Evolutionary conservation across 2,797 vertebrate genomes (phyloP).

Genomic region (Pseudochirops cupreus): DNA sequence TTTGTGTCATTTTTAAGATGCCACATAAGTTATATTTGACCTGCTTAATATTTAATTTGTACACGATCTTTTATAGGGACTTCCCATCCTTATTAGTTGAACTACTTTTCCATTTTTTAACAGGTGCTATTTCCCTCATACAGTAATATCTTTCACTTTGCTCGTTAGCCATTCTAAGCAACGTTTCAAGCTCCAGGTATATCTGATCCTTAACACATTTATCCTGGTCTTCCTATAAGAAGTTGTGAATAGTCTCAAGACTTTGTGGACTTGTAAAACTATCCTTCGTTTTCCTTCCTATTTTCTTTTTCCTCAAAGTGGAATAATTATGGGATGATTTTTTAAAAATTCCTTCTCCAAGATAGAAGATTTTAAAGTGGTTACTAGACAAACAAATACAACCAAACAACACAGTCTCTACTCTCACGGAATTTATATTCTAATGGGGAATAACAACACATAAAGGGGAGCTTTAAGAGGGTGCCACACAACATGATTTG

Average conservation of each 20-base stretch:
- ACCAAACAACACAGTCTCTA: background rate
- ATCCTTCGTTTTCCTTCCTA: background rate
- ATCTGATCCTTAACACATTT: background rate
- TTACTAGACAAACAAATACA: background rate
- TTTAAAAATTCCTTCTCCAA: background rate
- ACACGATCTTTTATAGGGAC: background rate
- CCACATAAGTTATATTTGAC: background rate
- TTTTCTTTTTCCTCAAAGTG: slow-evolving; percentile 21
- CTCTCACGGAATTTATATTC: too few relatives aligned
- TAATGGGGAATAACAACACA: background rate
- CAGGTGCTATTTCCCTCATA: background rate
- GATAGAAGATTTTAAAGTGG: background rate
- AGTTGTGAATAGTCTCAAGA: background rate
- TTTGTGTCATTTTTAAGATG: background rate
- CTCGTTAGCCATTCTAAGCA: background rate
- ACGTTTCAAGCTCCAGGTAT: background rate
- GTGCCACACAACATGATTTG: too few relatives aligned
- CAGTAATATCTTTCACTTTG: slow-evolving; percentile 40
- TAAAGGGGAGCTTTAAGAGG: background rate
- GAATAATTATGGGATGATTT: slow-evolving; percentile 15
- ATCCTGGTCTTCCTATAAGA: background rate
- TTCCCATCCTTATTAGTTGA: background rate
- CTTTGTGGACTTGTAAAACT: background rate
- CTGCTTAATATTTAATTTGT: background rate
- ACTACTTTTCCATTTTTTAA: background rate